Conservation (phyloP, 1,140 invertebrate genomes). For the Polyergus mexicanus region DNA sequence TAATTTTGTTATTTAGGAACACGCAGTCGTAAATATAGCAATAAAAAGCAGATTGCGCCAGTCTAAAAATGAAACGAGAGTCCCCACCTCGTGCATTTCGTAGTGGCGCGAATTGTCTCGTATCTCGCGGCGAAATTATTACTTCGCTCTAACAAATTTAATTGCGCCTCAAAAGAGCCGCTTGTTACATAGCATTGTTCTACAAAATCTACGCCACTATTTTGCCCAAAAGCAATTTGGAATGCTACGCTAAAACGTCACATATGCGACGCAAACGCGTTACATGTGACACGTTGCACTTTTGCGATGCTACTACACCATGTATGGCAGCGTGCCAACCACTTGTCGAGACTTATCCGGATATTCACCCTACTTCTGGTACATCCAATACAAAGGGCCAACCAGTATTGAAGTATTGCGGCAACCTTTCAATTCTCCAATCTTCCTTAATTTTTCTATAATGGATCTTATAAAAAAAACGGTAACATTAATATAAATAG, state of each 20-base stretch:
- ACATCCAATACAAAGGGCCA: slow-evolving; percentile 34
- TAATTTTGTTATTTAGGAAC: neutral
- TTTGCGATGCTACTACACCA: slow-evolving; percentile 51
- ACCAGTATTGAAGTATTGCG: slow-evolving; percentile 53
- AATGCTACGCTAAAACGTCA: neutral
- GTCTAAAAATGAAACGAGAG: slow-evolving; percentile 46
- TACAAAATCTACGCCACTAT: neutral
- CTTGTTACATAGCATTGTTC: neutral
- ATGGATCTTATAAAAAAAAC: neutral
- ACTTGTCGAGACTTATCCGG: slow-evolving; percentile 73
- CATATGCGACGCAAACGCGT: neutral
- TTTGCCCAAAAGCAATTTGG: neutral
- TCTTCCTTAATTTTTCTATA: no score
- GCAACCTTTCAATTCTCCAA: neutral
- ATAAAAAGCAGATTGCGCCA: slow-evolving; percentile 31
- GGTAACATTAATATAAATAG: neutral
- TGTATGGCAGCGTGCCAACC: slow-evolving; percentile 78
- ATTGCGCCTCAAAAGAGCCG: slow-evolving; percentile 11
- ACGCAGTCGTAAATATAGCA: slow-evolving; percentile 33
- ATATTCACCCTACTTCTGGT: slow-evolving; percentile 69
- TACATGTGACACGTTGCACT: slow-evolving; percentile 38
- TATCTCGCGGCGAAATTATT: neutral
- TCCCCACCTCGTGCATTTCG: neutral
- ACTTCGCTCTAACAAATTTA: neutral
- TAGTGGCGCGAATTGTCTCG: no score